These are phyloP conservation scores for Sarcophaga caerulescens DNA, from an alignment of 2,888 invertebrate genomes.

Conservation along the genomic window DNA sequence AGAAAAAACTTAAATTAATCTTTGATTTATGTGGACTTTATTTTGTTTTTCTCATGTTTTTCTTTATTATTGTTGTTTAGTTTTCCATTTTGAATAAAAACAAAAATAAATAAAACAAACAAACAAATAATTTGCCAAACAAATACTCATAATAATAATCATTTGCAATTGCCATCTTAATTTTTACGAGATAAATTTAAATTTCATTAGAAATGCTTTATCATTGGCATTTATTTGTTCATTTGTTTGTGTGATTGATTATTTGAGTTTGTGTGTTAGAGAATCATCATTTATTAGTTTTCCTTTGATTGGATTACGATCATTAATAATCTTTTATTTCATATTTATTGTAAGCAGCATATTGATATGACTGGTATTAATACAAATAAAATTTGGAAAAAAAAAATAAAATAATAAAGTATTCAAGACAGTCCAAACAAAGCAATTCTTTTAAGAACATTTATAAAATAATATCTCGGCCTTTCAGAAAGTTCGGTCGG, in stretches of 20 bases:
- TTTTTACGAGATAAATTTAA: neutral
- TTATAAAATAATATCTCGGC: too few species aligned
- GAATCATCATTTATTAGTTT: too few species aligned
- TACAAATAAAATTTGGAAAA: too few species aligned
- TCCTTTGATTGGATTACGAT: neutral
- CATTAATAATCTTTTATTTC: neutral
- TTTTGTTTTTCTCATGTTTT: neutral
- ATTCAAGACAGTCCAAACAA: too few species aligned
- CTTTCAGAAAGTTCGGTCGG: too few species aligned
- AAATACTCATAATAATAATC: neutral
- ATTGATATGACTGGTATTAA: too few species aligned
- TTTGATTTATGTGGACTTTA: neutral
- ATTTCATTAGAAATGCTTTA: neutral
- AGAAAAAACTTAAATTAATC: neutral
- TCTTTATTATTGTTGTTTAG: neutral
- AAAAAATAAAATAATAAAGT: too few species aligned
- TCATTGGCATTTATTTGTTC: neutral
- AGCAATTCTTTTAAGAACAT: too few species aligned
- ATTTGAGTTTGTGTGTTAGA: neutral
- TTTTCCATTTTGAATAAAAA: neutral
- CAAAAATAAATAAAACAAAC: neutral
- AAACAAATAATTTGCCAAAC: too few species aligned
- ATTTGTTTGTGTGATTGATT: neutral
- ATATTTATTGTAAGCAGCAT: too few species aligned
- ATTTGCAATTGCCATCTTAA: neutral